Base-by-base conservation (phyloP, 2,888 invertebrate genomes). In the Xanthorhoe spadicearia region DNA sequence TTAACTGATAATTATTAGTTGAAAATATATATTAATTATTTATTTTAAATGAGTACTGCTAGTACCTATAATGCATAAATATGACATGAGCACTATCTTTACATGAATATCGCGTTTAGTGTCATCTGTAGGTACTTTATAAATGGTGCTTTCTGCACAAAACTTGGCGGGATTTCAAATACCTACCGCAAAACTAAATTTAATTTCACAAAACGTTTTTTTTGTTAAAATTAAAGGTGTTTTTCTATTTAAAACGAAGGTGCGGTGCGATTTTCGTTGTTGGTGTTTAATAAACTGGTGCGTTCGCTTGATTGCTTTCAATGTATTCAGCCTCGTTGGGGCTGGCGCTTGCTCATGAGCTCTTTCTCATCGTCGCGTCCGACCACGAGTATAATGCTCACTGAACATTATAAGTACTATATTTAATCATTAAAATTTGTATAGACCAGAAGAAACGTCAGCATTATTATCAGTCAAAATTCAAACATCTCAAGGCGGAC, bases 101-200 rank as follows among this genome's bases (percentile, higher is more conserved):
- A 81, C 78, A 82, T 82, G 85, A 85, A 86, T 85, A 79, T 83
- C 81, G 71, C 80, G 81, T 86, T 86, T 83, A 77, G 82, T 83
- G 87, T 85, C 84, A 87, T 86, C 84, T 82, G 86, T 88, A 81
- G 83, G 86, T 88, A 81, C 83, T 70, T 83, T 82, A 79, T 84
- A 83, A 81, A 86, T 83, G 79, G 81, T 84, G 78, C 76, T 86
- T 78, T 82, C 78, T 81, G 79, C 77, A 66, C 77, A 81, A 83
- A 81, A 83, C 82, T 90, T 89, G 90, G 90, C 89, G 85, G 78
- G 83, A 82, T 85, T 87, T 90, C 89, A 89, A 90, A 85, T 83
- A 77, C 64, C 23, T 76, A 82, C 77, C 74, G 77, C 77, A 81
- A 82, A 67, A 85, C 78, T 86, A 84, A 79, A 86, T 86, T 82